These are phyloP conservation scores for Chaenogobius annularis DNA, from an alignment of 2,113 vertebrate genomes.

Conservation along the genomic window DNA sequence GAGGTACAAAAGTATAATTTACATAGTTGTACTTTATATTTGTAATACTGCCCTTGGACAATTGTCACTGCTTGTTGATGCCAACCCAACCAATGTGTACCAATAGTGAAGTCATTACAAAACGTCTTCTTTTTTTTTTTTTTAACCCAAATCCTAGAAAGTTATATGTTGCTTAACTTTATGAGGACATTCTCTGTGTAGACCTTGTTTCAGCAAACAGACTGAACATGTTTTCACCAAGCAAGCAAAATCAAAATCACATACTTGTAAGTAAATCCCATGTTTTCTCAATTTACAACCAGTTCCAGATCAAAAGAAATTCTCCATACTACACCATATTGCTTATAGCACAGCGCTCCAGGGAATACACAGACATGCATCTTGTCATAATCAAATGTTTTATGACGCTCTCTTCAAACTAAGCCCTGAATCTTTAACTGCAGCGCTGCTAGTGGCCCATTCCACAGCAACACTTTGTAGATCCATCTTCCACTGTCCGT, in stretches of 20 bases:
- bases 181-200: neutral
- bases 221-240: neutral
- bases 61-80: neutral
- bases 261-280: constrained; percentile 1
- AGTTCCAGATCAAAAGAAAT: constrained; percentile 11
- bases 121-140: neutral
- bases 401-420: constrained; percentile 7
- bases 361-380: constrained; percentile 16
- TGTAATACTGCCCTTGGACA: neutral
- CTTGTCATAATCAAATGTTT: constrained; percentile 8
- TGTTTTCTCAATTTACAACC: neutral
- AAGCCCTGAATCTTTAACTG: constrained; percentile 15
- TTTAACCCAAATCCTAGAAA: neutral
- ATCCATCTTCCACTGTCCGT: constrained; percentile 37
- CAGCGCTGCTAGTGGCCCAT: constrained; percentile 10
- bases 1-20: too few relatives aligned
- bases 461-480: constrained; percentile 22
- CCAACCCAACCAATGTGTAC: neutral
- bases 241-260: constrained; percentile 1
- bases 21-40: too few relatives aligned
- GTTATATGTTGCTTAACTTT: neutral
- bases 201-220: neutral
- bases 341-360: neutral
- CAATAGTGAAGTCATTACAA: neutral
- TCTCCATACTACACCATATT: constrained; percentile 7